Percentiles rank a stretch among this genome's conserved stretches.
Conservation (phyloP, 2,888 invertebrate species). For the Latrodectus hesperus region DNA sequence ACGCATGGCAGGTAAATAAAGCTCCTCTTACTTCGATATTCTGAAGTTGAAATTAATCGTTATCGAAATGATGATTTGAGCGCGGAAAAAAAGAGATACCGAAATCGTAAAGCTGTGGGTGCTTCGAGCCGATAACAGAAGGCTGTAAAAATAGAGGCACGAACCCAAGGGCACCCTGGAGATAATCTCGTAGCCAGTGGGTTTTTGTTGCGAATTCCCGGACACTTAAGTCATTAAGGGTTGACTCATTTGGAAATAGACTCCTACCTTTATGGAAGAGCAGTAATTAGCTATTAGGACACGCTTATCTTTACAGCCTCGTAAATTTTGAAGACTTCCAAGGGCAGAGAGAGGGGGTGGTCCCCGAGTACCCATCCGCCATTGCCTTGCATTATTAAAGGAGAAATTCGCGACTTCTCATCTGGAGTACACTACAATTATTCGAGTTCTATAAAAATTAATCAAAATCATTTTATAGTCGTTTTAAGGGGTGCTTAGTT, state of each 20-base stretch:
- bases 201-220: not conserved
- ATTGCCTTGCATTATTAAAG: not conserved
- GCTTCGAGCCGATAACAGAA: not conserved
- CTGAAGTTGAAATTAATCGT: not conserved
- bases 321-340: no score
- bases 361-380: no score
- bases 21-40: not conserved
- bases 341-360: no score
- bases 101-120: not conserved
- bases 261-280: not conserved
- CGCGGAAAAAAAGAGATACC: not conserved
- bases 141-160: not conserved
- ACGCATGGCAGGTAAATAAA: slow-evolving; percentile 3
- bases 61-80: not conserved
- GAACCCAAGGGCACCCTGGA: not conserved
- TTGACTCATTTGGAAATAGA: slow-evolving; percentile 1
- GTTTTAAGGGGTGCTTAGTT: not conserved
- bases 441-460: not conserved
- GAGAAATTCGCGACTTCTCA: not conserved
- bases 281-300: slow-evolving; percentile 2
- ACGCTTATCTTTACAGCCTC: not conserved
- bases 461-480: not conserved
- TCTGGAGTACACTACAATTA: not conserved
- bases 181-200: not conserved
- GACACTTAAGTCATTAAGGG: not conserved